phyloP scores from a whole-genome alignment of 1,140 invertebrate species.

The Physella acuta region DNA sequence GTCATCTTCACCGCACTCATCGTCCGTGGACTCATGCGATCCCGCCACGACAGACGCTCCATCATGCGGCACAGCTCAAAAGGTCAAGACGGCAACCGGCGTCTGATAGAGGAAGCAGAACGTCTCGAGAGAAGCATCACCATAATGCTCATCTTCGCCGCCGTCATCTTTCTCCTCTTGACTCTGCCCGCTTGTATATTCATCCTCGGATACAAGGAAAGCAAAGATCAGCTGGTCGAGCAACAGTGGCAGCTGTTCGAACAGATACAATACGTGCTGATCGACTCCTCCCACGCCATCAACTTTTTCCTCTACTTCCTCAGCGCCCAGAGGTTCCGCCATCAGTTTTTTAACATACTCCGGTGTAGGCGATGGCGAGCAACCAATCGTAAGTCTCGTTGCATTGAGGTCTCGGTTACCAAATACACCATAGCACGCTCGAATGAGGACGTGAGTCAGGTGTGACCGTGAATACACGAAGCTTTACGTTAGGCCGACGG shows the following conservation, averaged over 20 bases:
- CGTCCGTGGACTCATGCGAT: constrained; percentile 17
- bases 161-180: constrained; percentile 29
- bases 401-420: neutral
- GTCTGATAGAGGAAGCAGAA: constrained; percentile 6
- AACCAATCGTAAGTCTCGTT: neutral
- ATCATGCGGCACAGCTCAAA: neutral
- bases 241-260: constrained; percentile 12
- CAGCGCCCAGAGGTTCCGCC: constrained; percentile 25
- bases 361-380: neutral
- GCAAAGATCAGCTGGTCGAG: neutral
- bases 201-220: neutral
- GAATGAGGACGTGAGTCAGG: constrained; percentile 2
- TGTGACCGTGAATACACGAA: neutral
- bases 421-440: constrained; percentile 11
- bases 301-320: constrained; percentile 37
- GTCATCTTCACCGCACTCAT: constrained; percentile 26
- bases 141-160: constrained; percentile 29
- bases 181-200: constrained; percentile 27
- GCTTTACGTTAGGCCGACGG: neutral
- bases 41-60: neutral
- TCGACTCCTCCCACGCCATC: constrained; percentile 29
- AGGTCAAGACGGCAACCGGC: neutral
- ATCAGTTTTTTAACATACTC: constrained; percentile 21
- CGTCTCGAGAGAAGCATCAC: constrained; percentile 25
- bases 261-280: constrained; percentile 25